Base-by-base conservation (phyloP, 2,113 vertebrate genomes). In the Falco punctatus region DNA sequence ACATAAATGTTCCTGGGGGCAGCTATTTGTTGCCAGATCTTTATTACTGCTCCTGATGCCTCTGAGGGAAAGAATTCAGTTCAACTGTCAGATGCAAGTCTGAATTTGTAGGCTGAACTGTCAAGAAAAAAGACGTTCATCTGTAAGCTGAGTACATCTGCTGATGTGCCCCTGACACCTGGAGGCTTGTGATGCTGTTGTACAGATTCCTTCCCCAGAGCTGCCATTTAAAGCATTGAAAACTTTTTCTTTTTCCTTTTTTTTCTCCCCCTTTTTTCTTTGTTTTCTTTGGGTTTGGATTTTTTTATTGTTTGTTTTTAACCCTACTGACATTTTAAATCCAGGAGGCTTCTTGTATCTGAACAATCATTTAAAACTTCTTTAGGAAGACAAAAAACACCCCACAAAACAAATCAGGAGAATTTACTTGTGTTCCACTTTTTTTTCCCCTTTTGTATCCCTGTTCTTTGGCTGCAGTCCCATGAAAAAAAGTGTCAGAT, bases 91-190 rank as follows among this genome's bases (percentile, higher is more conserved):
- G 75, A 64, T 81, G 22, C 28, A 85, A 86, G 51, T 57, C 64
- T 95, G 90, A 92, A 78, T 92, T 92, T 84, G 92, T 51, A 90
- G 42, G 23, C 80, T 91, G 77, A 92, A 49, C 28, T 79, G n/a
- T 74, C 65, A 74, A 48, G 57, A 32, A 91, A 82, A 46, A 35
- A 46, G 9, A 8, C n/a, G 10, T 51, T 96, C 27, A 80, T 69
- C 70, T 86, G 18, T 85, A 81, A 84, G 27, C 61, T 89, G 67
- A 86, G 88, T 48, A 52, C 58, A 62, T 14, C 66, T 92, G 66
- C 27, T 77, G 55, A 48, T 71, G 16, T 89, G 46, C 16, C 28
- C 19, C 59, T 74, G 75, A 55, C 38, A 81, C 38, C 35, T 66
- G 58, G 20, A 78, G 46, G 33, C 40, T 80, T 93, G 19, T 72